Evolutionary conservation across 2,113 vertebrate genomes (phyloP).

Genomic region (Sander lucioperca): DNA sequence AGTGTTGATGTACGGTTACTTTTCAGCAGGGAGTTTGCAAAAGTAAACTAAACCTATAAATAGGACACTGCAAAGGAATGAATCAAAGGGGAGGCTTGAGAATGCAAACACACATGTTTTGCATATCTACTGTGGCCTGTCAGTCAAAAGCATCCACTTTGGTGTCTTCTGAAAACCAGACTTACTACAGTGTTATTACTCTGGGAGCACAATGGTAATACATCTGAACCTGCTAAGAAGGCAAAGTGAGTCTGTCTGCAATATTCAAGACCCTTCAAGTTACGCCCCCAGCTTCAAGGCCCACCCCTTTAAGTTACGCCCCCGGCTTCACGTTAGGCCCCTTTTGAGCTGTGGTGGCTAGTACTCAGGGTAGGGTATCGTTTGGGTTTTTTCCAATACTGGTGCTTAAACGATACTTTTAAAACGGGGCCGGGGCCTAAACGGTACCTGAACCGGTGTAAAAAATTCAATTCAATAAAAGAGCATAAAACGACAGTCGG

Average conservation of each 20-base stretch:
- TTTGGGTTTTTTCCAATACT: too few species aligned
- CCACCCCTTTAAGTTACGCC: too few species aligned
- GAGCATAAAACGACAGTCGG: too few species aligned
- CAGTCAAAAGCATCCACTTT: constrained; percentile 47
- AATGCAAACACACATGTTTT: constrained; percentile 51
- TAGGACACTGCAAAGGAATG: constrained; percentile 52
- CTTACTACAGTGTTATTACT: constrained; percentile 10
- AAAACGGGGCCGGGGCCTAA: too few species aligned
- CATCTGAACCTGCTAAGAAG: neutral
- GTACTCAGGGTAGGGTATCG: too few species aligned
- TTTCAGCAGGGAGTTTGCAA: constrained; percentile 18
- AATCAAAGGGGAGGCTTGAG: constrained; percentile 48
- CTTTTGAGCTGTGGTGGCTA: too few species aligned
- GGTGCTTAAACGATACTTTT: too few species aligned
- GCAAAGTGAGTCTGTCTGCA: neutral
- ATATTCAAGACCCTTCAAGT: too few species aligned
- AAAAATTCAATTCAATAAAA: too few species aligned
- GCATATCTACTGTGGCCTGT: constrained; percentile 37
- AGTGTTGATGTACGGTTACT: constrained; percentile 4
- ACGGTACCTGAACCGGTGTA: too few species aligned
- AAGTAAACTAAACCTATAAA: constrained; percentile 34
- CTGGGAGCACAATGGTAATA: neutral
- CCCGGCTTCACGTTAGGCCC: too few species aligned
- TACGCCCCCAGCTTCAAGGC: too few species aligned
- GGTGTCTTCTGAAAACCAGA: constrained; percentile 32